Conservation (phyloP, 1,140 invertebrate genomes). For the Platyura marginata region DNA sequence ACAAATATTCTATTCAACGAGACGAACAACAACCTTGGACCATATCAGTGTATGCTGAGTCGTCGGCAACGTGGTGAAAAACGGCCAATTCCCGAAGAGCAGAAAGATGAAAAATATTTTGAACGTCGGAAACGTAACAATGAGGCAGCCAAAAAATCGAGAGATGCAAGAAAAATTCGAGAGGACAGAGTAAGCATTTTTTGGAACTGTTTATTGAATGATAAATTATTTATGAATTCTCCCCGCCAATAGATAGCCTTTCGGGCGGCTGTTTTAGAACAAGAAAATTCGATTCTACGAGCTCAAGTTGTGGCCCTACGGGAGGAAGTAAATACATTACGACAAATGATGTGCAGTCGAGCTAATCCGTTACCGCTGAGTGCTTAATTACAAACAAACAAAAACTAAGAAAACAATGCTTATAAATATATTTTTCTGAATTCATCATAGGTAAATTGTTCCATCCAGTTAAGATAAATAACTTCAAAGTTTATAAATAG, state of each 20-base stretch:
- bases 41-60: slow-evolving; percentile 15
- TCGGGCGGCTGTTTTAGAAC: slow-evolving; percentile 58
- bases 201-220: no score
- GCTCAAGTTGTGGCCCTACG: slow-evolving; percentile 59
- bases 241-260: slow-evolving; percentile 69
- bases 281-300: slow-evolving; percentile 66
- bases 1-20: slow-evolving; percentile 19
- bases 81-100: slow-evolving; percentile 64
- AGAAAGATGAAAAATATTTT: slow-evolving; percentile 80
- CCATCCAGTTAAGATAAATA: not conserved
- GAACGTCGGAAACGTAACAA: slow-evolving; percentile 75
- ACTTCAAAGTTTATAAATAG: no score
- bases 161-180: slow-evolving; percentile 64
- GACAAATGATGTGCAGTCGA: slow-evolving; percentile 32
- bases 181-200: slow-evolving; percentile 37
- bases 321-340: slow-evolving; percentile 57
- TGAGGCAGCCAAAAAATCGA: slow-evolving; percentile 75
- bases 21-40: slow-evolving; percentile 13
- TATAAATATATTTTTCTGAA: no score
- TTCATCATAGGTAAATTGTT: slow-evolving; percentile 6
- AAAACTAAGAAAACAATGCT: no score
- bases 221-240: no score
- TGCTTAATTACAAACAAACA: no score
- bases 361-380: no score
- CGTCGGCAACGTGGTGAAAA: slow-evolving; percentile 60